Evolutionary conservation across 2,113 vertebrate genomes (phyloP).

Genomic region (Ophthalmolycus amberensis): DNA sequence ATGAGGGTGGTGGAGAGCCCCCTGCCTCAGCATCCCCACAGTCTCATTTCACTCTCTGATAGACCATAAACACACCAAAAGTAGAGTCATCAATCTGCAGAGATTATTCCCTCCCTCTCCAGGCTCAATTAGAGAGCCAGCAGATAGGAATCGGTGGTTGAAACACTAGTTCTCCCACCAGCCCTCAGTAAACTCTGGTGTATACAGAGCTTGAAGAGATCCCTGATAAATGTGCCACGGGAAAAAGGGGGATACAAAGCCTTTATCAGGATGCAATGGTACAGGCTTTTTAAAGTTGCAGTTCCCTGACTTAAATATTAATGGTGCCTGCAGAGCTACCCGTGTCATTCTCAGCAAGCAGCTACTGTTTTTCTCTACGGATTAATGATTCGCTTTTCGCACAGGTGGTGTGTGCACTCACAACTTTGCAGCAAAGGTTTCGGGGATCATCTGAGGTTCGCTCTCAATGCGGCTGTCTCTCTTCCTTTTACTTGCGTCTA

Average conservation of each 20-base stretch:
- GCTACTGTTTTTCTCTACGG: conserved; percentile 59
- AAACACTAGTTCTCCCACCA: conserved; percentile 63
- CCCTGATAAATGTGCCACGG: conserved; percentile 75
- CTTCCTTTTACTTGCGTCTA: conserved; percentile 10
- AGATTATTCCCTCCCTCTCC: conserved; percentile 73
- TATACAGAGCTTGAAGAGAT: conserved; percentile 69
- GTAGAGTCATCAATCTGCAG: conserved; percentile 79
- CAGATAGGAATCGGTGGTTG: conserved; percentile 70
- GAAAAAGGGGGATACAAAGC: conserved; percentile 67
- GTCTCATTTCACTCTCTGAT: conserved; percentile 85
- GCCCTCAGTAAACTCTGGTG: conserved; percentile 65
- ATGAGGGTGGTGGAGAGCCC: conserved; percentile 58
- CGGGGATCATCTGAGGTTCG: conserved; percentile 57
- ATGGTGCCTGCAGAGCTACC: conserved; percentile 61
- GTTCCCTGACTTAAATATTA: conserved; percentile 74
- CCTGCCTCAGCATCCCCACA: conserved; percentile 66
- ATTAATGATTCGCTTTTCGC: conserved; percentile 43
- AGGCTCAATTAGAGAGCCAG: conserved; percentile 78
- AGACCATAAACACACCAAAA: conserved; percentile 79
- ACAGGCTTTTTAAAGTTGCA: conserved; percentile 67
- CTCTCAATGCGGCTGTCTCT: conserved; percentile 18
- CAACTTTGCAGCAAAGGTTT: conserved; percentile 51
- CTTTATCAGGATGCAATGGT: conserved; percentile 79
- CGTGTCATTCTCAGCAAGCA: conserved; percentile 58
- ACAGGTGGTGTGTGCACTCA: conserved; percentile 39